These are phyloP conservation scores for Caenorhabditis sp. DNA, from an alignment of 2,888 invertebrate species.

Conservation along the genomic window DNA sequence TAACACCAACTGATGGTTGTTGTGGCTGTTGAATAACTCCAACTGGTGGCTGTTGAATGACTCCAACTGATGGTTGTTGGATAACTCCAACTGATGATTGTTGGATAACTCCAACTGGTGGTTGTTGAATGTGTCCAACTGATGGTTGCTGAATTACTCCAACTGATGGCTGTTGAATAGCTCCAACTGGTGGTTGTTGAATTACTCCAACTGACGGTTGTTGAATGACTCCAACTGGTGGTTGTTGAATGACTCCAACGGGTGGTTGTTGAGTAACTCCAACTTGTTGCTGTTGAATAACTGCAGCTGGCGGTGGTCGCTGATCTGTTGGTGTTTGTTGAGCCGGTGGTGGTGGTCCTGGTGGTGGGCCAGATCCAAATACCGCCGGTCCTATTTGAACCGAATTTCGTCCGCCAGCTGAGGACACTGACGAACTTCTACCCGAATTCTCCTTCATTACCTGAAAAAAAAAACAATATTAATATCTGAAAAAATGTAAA, in stretches of 20 bases:
- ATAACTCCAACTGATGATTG: too few relatives aligned
- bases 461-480: constrained; percentile 30
- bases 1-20: too few relatives aligned
- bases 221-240: not conserved
- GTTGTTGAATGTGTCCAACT: constrained; percentile 10
- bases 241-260: not conserved
- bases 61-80: not conserved
- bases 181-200: constrained; percentile 8
- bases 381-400: constrained; percentile 24
- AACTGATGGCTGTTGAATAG: too few relatives aligned
- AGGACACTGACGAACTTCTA: constrained; percentile 50
- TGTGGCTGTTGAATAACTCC: too few relatives aligned
- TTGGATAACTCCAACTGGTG: not conserved
- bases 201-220: not conserved
- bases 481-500: not conserved
- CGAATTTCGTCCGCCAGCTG: constrained; percentile 36
- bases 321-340: constrained; percentile 12
- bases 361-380: constrained; percentile 34
- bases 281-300: too few relatives aligned
- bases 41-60: not conserved
- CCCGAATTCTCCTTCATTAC: constrained; percentile 55
- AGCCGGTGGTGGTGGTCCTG: constrained; percentile 9
- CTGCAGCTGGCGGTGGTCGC: not conserved
- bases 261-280: not conserved
- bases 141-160: not conserved